Evolutionary conservation across 2,888 invertebrate species (phyloP).

Genomic region (Spodoptera picta): DNA sequence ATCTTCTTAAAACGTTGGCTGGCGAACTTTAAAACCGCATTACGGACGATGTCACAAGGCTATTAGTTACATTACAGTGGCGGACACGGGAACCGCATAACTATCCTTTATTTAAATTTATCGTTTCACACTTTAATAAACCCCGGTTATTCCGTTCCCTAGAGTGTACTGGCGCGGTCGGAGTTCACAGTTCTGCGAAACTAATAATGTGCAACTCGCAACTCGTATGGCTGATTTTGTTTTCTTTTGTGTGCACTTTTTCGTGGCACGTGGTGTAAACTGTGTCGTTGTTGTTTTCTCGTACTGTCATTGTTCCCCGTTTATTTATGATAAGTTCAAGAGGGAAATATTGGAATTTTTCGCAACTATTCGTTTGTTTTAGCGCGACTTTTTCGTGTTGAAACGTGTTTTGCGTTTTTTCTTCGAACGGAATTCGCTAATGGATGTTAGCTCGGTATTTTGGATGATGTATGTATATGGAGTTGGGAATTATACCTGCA

Average conservation of each 20-base stretch:
- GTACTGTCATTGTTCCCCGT: constrained; percentile 50
- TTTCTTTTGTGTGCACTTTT: constrained; percentile 59
- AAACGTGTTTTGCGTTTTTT: constrained; percentile 24
- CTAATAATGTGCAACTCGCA: constrained; percentile 72
- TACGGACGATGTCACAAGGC: constrained; percentile 54
- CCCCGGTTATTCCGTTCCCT: constrained; percentile 68
- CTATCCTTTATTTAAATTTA: constrained; percentile 87
- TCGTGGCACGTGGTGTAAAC: constrained; percentile 64
- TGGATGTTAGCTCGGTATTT: constrained; percentile 19
- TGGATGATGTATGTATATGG: background rate
- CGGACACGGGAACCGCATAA: constrained; percentile 83
- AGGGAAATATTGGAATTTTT: constrained; percentile 53
- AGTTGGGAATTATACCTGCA: background rate
- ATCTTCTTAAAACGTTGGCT: constrained; percentile 37
- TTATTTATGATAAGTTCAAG: constrained; percentile 52
- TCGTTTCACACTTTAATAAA: constrained; percentile 81
- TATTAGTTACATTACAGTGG: constrained; percentile 75
- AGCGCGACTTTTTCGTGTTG: constrained; percentile 16
- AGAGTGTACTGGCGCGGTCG: constrained; percentile 67
- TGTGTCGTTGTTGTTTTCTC: constrained; percentile 56
- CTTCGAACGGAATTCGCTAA: constrained; percentile 21
- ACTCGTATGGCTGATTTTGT: constrained; percentile 52
- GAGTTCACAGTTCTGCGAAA: constrained; percentile 61
- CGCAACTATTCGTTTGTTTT: constrained; percentile 27
- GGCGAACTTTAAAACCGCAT: constrained; percentile 45